phyloP scores from a whole-genome alignment of 2,888 invertebrate genomes.

The Oasisia sp. region DNA sequence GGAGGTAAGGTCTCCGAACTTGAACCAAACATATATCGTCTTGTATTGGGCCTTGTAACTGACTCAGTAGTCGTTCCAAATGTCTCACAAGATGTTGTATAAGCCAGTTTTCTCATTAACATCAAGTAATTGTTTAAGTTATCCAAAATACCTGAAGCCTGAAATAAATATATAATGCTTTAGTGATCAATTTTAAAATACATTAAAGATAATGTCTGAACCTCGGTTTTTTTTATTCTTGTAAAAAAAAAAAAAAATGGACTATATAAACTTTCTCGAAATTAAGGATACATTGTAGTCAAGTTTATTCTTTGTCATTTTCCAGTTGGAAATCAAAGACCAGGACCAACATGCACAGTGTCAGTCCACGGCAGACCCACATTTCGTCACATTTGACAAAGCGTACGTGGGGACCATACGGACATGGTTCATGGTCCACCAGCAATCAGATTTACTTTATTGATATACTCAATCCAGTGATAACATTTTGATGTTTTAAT shows the following conservation, averaged over 20 bases:
- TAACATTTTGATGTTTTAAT: no score
- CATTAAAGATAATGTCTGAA: no score
- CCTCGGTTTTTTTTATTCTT: no score
- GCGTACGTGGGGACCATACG: conserved; percentile 38
- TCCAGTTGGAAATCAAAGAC: neutral
- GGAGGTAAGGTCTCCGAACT: neutral
- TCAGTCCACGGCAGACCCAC: conserved; percentile 43
- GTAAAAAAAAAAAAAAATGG: no score
- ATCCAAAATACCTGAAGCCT: no score
- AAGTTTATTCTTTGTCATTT: neutral
- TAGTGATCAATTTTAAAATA: no score
- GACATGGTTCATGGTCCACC: neutral
- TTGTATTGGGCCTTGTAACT: neutral
- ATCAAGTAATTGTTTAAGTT: no score
- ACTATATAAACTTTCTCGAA: no score
- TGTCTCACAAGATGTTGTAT: no score
- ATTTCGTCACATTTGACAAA: conserved; percentile 45
- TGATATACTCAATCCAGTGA: neutral
- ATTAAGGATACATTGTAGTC: neutral
- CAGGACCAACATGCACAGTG: conserved; percentile 32
- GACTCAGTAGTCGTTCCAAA: neutral
- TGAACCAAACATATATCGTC: neutral
- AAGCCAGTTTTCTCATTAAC: no score
- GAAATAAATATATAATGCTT: no score
- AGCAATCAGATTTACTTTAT: neutral